Evolutionary conservation across 2,113 vertebrate genomes (phyloP), one percentile per base, ranked within the genome.

Genomic region (Ophiodon elongatus): DNA sequence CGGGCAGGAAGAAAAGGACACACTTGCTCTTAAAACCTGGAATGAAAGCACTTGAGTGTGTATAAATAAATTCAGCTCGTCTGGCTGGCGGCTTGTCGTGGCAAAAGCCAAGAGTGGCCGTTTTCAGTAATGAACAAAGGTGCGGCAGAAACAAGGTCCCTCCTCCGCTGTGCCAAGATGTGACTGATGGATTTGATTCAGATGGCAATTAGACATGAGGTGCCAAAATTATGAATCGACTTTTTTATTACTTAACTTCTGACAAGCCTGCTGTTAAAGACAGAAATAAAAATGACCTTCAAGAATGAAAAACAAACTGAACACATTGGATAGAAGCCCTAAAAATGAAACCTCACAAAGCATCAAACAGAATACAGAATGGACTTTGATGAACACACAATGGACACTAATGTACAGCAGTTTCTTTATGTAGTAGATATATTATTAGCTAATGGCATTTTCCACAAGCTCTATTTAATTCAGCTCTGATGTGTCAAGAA

Each of bases 91-190:
- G 76, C 68, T 81, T 4, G 35, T 45, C 21, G 37, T 1, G 27
- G 35, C 5, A 50, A 79, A 85, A 89, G 93, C 90, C 90, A 93
- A 92, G 72, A 90, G 66, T 25, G 50, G 70, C 67, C 62, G 4
- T 85, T 90, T 85, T 80, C 79, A 82, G 79, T 89, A 93, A 87
- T 92, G 84, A 93, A 85, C 85, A 89, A 87, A 92, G 82, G 82
- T 83, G 82, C 69, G 4, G 83, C 68, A 76, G 76, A 80, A 50
- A 60, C 33, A 11, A 78, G 66, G 79, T 76, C 4, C 54, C 29
- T 56, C 33, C 29, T 57, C 47, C 13, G 8, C 57, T 4, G 69
- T 87, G 88, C 90, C 91, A 94, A 91, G 82, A 88, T 77, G 87
- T 87, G 89, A 84, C 27, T 62, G 82, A 88, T 69, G 29, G 27